Conservation (phyloP, 2,113 vertebrate genomes). For the Callaeas wilsoni region DNA sequence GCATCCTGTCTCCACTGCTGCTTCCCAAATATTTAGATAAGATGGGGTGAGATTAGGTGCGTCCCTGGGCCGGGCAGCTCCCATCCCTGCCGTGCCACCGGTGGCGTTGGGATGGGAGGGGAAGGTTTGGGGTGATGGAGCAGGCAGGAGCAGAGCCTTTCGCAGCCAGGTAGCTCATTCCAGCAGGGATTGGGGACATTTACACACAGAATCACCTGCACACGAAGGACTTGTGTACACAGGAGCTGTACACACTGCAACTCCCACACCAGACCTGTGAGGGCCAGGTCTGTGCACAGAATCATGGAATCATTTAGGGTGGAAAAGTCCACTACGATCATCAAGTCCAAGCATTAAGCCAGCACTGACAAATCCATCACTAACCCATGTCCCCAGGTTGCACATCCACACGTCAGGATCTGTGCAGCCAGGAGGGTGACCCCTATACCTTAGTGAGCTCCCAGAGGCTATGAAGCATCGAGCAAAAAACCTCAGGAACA, state of each 20-base stretch:
- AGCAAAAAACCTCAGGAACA: neutral
- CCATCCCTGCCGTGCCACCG: accelerated
- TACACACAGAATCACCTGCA: neutral
- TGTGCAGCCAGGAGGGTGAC: neutral
- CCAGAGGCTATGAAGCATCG: accelerated
- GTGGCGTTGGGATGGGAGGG: neutral
- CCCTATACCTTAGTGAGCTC: neutral
- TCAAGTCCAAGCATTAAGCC: neutral
- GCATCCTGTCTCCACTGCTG: neutral
- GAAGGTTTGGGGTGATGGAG: neutral
- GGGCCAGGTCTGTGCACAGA: neutral
- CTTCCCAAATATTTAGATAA: slow-evolving; percentile 34
- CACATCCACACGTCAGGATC: neutral
- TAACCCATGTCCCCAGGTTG: neutral
- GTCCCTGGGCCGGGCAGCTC: neutral
- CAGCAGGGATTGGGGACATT: accelerated
- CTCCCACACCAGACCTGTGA: neutral
- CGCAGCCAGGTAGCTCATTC: neutral
- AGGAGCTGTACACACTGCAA: neutral
- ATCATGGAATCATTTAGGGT: neutral
- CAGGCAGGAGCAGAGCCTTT: neutral
- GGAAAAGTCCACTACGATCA: neutral
- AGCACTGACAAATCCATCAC: neutral
- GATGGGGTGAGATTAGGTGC: neutral
- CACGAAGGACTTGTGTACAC: accelerated